A percentile compares a stretch with the other conserved stretches of the same genome.
Evolutionary conservation across 2,888 invertebrate genomes (phyloP).

Genomic region (Pogonocherus hispidulus): DNA sequence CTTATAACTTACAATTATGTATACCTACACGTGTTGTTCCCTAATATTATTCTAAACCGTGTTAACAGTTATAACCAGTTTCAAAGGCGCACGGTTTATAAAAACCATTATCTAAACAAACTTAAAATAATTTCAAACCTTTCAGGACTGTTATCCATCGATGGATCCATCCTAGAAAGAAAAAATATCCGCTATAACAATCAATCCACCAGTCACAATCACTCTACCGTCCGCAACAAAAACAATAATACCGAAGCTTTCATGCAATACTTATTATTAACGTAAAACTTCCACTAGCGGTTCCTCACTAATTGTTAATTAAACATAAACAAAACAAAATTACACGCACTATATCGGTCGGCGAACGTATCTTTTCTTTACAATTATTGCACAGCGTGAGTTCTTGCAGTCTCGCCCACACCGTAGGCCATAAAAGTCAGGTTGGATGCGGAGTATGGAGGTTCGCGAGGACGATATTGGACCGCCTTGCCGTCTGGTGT

Average conservation of each 20-base stretch:
- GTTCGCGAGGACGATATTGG: constrained; percentile 16
- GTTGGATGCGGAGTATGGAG: constrained; percentile 2
- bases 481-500: constrained; percentile 14
- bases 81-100: too few relatives aligned
- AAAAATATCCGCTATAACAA: too few relatives aligned
- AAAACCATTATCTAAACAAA: too few relatives aligned
- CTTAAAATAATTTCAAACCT: background rate
- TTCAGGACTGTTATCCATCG: background rate
- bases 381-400: constrained; percentile 2
- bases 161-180: background rate
- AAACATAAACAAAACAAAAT: constrained; percentile 15
- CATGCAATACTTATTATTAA: background rate
- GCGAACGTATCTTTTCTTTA: constrained; percentile 12
- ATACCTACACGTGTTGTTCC: too few relatives aligned
- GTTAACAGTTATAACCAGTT: too few relatives aligned
- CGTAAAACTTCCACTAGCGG: too few relatives aligned
- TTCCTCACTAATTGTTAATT: background rate
- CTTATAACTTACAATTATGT: too few relatives aligned
- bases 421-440: too few relatives aligned
- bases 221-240: too few relatives aligned
- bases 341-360: constrained; percentile 11
- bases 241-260: background rate
- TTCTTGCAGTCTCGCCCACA: constrained; percentile 16
- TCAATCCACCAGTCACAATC: background rate
- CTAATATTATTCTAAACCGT: too few relatives aligned